Percentiles rank a stretch among this genome's conserved stretches.
phyloP scores from a whole-genome alignment of 2,113 vertebrate species.

The Larimichthys crocea region DNA sequence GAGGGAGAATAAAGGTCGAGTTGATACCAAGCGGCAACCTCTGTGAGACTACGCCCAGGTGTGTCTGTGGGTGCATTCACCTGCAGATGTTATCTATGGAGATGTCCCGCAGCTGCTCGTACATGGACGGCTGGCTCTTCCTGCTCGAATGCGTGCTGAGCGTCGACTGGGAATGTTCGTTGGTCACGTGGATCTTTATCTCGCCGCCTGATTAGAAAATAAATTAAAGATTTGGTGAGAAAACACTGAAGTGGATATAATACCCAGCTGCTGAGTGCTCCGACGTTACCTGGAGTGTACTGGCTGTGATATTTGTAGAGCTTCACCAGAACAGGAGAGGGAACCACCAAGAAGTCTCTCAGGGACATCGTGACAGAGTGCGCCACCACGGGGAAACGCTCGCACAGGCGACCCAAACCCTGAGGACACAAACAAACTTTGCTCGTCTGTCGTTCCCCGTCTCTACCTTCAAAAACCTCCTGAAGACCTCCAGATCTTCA shows the following conservation, averaged over 20 bases:
- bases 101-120: conserved; percentile 97
- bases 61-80: conserved; percentile 67
- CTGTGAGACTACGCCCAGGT: background rate
- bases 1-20: background rate
- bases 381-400: conserved; percentile 95
- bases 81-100: conserved; percentile 99
- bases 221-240: background rate
- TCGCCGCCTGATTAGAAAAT: conserved; percentile 85
- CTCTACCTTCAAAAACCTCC: too few species aligned
- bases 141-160: conserved; percentile 87
- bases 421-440: conserved; percentile 60
- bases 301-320: conserved; percentile 99
- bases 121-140: conserved; percentile 96
- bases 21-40: background rate
- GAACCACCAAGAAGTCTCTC: conserved; percentile 95
- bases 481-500: too few species aligned
- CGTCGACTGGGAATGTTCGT: conserved; percentile 94
- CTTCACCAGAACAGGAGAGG: conserved; percentile 97
- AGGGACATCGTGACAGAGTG: conserved; percentile 95
- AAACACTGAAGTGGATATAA: background rate
- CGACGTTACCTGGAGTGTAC: conserved; percentile 88
- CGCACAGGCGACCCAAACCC: conserved; percentile 95
- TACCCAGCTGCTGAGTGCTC: background rate
- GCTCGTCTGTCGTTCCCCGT: too few species aligned
- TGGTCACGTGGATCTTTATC: conserved; percentile 98